phyloP scores from a whole-genome alignment of 2,797 vertebrate species.

The Chromobotia macracanthus region DNA sequence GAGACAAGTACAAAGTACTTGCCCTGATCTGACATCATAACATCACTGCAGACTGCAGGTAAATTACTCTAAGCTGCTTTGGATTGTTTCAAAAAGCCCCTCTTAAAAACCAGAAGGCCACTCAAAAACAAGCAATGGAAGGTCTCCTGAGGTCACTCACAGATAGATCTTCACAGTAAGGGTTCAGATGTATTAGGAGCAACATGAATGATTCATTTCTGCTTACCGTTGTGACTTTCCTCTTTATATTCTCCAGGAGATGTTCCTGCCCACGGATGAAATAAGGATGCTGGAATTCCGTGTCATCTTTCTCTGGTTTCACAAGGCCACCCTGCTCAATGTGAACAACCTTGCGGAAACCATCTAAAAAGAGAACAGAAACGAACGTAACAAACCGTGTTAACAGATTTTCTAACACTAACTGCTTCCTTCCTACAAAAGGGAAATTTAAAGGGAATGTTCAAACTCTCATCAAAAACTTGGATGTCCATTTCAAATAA shows the following conservation, averaged over 20 bases:
- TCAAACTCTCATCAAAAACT: not conserved
- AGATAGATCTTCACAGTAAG: not conserved
- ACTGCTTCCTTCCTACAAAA: not conserved
- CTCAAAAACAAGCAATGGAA: not conserved
- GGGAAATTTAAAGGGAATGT: too few relatives aligned
- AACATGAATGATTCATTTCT: not conserved
- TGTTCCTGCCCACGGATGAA: conserved; percentile 89
- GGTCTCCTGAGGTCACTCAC: not conserved
- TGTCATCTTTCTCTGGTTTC: conserved; percentile 92
- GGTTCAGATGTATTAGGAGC: not conserved
- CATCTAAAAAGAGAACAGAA: conserved; percentile 62
- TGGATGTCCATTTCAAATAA: too few relatives aligned
- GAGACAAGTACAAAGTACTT: not conserved
- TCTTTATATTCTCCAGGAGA: conserved; percentile 93
- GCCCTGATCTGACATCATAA: conserved; percentile 4
- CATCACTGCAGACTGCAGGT: not conserved
- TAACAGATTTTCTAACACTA: not conserved
- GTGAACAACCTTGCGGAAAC: conserved; percentile 94
- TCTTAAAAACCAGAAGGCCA: not conserved
- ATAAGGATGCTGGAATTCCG: conserved; percentile 92
- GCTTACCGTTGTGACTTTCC: conserved; percentile 90
- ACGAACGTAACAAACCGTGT: not conserved
- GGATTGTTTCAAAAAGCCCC: not conserved
- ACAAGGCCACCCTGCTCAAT: conserved; percentile 92
- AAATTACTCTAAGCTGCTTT: conserved; percentile 6